These are phyloP conservation scores for Pseudonaja textilis DNA, from an alignment of 2,113 vertebrate species.

Conservation along the genomic window DNA sequence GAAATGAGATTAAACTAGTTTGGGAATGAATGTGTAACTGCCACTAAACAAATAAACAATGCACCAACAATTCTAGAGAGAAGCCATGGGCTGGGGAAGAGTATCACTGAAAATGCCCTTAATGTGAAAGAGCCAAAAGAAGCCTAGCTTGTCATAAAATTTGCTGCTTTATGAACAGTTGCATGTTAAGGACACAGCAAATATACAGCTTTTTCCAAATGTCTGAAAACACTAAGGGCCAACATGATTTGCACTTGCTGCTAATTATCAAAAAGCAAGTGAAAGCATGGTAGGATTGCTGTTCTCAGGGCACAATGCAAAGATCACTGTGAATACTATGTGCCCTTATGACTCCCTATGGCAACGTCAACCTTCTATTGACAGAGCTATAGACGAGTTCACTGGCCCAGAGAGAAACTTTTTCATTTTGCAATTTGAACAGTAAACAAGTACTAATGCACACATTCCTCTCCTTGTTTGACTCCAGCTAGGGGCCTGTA, in stretches of 20 bases:
- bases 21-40: neutral
- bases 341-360: slow-evolving; percentile 45
- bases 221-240: neutral
- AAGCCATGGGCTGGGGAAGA: neutral
- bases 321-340: slow-evolving; percentile 23
- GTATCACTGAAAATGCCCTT: neutral
- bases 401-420: slow-evolving; percentile 24
- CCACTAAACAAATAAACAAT: neutral
- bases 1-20: neutral
- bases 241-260: slow-evolving; percentile 4
- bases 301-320: neutral
- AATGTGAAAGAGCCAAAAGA: neutral
- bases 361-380: slow-evolving; percentile 53
- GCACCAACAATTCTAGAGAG: neutral
- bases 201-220: neutral
- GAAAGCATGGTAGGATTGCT: neutral
- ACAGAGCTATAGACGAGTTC: slow-evolving; percentile 31
- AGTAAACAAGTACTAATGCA: neutral
- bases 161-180: neutral
- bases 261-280: neutral
- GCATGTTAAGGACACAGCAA: neutral
- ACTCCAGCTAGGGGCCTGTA: neutral
- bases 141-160: neutral
- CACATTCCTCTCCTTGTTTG: neutral
- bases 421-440: slow-evolving; percentile 43